Base-by-base conservation (phyloP, 2,113 vertebrate species). In the Tragelaphus scriptus region DNA sequence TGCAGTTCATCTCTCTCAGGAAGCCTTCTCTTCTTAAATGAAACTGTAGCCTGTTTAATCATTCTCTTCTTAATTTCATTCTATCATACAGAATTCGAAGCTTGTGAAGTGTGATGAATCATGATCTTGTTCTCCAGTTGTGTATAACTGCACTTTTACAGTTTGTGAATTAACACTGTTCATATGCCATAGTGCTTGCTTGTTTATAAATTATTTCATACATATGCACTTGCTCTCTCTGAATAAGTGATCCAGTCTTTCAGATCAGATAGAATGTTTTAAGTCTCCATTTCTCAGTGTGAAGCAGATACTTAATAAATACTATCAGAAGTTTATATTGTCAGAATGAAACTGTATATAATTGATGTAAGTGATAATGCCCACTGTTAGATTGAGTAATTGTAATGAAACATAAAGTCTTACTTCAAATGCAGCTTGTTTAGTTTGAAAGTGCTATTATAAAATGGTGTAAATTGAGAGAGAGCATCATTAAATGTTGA, bases 31-130 rank as follows among this genome's bases (percentile, higher is more conserved):
- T 36, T 68, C 81, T 91, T 79, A 30, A 49, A 71, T 80, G 56
- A 95, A 85, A 85, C 59, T 14, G 40, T 65, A 94, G 36, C 10
- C 28, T 90, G 56, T 19, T 82, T 92, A 58, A 32, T 80, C 40
- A 23, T 90, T 94, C 16, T 28, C 16, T 77, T 96, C n/a, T 91
- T 59, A 82, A 87, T 80, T 95, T 97, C 3, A n/a, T 79, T 86
- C 30, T 63, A 23, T 84, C 21, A 49, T 49, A 36, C 19, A 81
- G 19, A 82, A 23, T 85, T 94, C 19, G 36, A 68, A 94, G 32
- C 25, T 75, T 91, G 65, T n/a, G 10, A 61, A 91, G 53, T 91
- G 40, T 4, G 58, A 68, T 47, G 15, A 63, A 71, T 96, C 36
- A 58, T 30, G 36, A 75, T 65, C 28, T 7, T 96, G 15, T 88